Evolutionary conservation across 1,140 invertebrate genomes (phyloP).

Genomic region (Drosophila neocordata): DNA sequence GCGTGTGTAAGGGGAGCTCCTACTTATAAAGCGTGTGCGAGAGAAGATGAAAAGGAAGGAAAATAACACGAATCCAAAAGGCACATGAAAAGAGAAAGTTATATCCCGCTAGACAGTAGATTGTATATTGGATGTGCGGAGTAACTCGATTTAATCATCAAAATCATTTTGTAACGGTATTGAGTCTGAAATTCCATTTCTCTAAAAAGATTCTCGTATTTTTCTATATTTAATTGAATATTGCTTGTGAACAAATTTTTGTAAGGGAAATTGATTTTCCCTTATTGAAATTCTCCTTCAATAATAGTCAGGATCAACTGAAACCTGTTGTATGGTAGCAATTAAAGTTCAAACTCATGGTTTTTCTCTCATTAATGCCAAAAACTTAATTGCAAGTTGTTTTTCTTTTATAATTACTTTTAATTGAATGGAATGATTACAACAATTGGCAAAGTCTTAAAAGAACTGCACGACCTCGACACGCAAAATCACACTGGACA

Average conservation of each 20-base stretch:
- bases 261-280: neutral
- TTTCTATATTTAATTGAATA: too few species aligned
- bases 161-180: too few species aligned
- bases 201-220: too few species aligned
- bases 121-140: neutral
- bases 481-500: conserved; percentile 65
- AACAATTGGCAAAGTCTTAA: conserved; percentile 46
- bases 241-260: too few species aligned
- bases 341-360: conserved; percentile 78
- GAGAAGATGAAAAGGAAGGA: conserved; percentile 67
- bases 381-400: conserved; percentile 54
- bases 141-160: neutral
- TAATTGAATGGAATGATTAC: conserved; percentile 69
- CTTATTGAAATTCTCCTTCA: conserved; percentile 3
- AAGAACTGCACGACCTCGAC: conserved; percentile 72
- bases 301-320: conserved; percentile 30
- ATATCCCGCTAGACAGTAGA: neutral
- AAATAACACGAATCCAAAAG: conserved; percentile 50
- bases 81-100: conserved; percentile 75
- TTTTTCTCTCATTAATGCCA: conserved; percentile 39
- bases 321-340: conserved; percentile 51
- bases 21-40: conserved; percentile 18
- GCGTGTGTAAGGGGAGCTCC: conserved; percentile 36
- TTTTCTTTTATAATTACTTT: conserved; percentile 62
- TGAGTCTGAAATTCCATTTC: too few species aligned